phyloP scores from a whole-genome alignment of 2,113 vertebrate genomes.

The Sterrhoptilus dennistouni region DNA sequence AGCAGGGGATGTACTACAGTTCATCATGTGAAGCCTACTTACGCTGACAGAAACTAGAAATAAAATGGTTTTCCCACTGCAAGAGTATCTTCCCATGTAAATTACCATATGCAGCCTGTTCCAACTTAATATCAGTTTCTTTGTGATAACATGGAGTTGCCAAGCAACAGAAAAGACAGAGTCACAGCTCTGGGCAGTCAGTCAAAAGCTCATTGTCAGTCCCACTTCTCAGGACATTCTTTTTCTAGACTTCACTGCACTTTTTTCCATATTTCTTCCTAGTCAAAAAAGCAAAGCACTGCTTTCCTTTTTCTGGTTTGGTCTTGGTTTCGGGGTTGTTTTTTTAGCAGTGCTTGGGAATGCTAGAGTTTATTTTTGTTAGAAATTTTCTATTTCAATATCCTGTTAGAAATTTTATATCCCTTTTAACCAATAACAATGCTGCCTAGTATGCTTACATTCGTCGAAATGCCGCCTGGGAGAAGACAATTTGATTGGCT shows the following conservation, averaged over 20 bases:
- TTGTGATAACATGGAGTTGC: conserved; percentile 68
- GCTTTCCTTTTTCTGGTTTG: neutral
- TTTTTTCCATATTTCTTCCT: conserved; percentile 36
- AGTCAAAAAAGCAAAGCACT: neutral
- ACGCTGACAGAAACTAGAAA: conserved; percentile 66
- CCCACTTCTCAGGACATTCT: conserved; percentile 45
- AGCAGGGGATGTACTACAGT: conserved; percentile 27
- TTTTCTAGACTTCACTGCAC: conserved; percentile 32
- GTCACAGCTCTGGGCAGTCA: conserved; percentile 62
- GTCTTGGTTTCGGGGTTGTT: neutral
- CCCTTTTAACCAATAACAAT: neutral
- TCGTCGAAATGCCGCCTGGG: neutral
- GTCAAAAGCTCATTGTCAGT: conserved; percentile 58
- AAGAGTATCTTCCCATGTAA: conserved; percentile 68
- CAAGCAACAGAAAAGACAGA: conserved; percentile 69
- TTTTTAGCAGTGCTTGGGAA: neutral
- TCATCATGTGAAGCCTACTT: conserved; percentile 58
- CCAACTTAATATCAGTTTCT: conserved; percentile 72
- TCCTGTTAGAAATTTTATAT: neutral
- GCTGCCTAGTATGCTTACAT: neutral
- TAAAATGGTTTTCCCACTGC: conserved; percentile 61
- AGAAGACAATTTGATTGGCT: neutral
- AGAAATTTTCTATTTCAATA: conserved; percentile 31
- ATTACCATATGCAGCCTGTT: conserved; percentile 67
- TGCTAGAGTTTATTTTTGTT: conserved; percentile 11